Conservation (phyloP, 2,113 vertebrate genomes). For the Bubo scandiacus region DNA sequence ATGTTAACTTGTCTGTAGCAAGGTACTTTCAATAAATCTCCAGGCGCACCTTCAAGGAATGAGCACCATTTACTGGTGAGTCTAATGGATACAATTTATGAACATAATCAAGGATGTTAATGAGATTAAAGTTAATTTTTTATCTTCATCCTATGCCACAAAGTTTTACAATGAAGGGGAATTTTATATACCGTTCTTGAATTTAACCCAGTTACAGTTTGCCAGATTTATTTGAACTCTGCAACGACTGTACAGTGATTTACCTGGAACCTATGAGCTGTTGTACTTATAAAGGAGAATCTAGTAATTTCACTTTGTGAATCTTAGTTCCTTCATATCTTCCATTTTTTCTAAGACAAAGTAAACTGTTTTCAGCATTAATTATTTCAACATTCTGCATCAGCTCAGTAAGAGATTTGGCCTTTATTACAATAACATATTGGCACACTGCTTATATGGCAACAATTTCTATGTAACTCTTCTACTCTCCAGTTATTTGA, state of each 20-base stretch:
- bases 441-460: not conserved
- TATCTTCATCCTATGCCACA: not conserved
- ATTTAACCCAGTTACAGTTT: not conserved
- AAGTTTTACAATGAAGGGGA: not conserved
- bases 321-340: not conserved
- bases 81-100: not conserved
- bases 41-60: not conserved
- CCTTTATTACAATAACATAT: not conserved
- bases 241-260: not conserved
- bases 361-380: not conserved
- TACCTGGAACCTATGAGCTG: not conserved
- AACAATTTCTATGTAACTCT: not conserved
- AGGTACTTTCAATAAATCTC: not conserved
- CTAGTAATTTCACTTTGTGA: not conserved
- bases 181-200: not conserved
- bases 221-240: not conserved
- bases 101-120: not conserved
- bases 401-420: not conserved
- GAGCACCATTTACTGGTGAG: not conserved
- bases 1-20: not conserved
- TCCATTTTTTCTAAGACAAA: not conserved
- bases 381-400: not conserved
- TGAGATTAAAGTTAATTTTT: not conserved
- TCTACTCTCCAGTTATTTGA: not conserved
- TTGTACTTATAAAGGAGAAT: not conserved